Percentiles rank a stretch among this genome's conserved stretches.
Conservation (phyloP, 2,113 vertebrate genomes). For the Dasyprocta punctata region DNA sequence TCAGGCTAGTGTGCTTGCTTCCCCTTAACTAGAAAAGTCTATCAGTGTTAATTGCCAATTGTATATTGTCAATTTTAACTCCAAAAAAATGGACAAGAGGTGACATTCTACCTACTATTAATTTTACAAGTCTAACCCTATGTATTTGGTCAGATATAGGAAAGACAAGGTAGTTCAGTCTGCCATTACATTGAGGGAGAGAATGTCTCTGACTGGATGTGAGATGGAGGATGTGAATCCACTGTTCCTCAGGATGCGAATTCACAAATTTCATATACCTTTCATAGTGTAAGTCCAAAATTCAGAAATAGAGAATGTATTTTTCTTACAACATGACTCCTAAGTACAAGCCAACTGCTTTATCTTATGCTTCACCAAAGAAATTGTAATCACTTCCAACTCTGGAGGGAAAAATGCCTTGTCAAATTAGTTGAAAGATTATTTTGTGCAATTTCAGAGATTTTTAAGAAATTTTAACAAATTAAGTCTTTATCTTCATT, state of each 20-base stretch:
- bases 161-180: not conserved
- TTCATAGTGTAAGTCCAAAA: not conserved
- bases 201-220: not conserved
- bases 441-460: not conserved
- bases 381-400: constrained; percentile 3
- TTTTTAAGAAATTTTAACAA: constrained; percentile 41
- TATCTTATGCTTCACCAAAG: not conserved
- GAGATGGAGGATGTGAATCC: not conserved
- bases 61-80: not conserved
- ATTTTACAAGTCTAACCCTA: not conserved
- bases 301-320: not conserved
- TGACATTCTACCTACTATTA: not conserved
- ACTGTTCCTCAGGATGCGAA: not conserved
- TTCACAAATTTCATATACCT: not conserved
- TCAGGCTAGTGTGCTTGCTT: not conserved
- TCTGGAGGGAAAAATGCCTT: not conserved
- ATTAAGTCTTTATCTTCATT: constrained; percentile 2
- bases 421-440: not conserved
- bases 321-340: not conserved
- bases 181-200: not conserved
- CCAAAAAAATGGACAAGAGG: not conserved
- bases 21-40: not conserved
- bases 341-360: constrained; percentile 29
- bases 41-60: not conserved
- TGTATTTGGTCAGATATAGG: not conserved